phyloP scores from a whole-genome alignment of 2,113 vertebrate species.

The Fulica atra region DNA sequence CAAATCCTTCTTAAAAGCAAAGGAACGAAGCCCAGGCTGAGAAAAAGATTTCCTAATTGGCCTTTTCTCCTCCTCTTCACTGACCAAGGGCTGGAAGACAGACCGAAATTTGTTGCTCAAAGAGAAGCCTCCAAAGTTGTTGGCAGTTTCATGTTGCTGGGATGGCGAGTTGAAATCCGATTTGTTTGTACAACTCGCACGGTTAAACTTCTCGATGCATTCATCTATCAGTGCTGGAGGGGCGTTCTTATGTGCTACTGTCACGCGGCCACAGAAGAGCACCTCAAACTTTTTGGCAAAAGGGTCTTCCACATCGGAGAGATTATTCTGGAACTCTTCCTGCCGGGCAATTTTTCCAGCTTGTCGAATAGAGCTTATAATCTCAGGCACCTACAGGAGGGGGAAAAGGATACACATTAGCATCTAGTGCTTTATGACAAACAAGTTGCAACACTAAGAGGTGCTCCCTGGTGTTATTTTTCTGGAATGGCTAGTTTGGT shows the following conservation, averaged over 20 bases:
- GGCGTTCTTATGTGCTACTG: constrained; percentile 93
- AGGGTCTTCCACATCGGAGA: constrained; percentile 73
- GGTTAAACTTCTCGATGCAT: constrained; percentile 95
- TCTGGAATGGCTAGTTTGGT: not conserved
- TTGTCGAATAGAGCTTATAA: constrained; percentile 94
- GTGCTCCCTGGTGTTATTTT: not conserved
- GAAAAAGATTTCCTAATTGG: constrained; percentile 78
- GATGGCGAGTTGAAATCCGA: not conserved
- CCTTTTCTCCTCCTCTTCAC: constrained; percentile 58
- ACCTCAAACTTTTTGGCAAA: constrained; percentile 98
- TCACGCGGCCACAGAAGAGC: constrained; percentile 92
- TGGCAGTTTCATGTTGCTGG: constrained; percentile 32
- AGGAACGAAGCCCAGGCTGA: constrained; percentile 76
- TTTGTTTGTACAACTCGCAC: constrained; percentile 64
- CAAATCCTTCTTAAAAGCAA: constrained; percentile 83
- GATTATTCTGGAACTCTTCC: constrained; percentile 81
- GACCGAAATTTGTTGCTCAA: constrained; percentile 69
- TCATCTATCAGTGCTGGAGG: constrained; percentile 95
- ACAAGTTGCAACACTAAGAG: not conserved
- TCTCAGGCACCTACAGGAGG: constrained; percentile 87
- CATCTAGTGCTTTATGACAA: not conserved
- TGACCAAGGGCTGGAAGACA: constrained; percentile 70
- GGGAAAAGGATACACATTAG: not conserved
- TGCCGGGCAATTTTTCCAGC: constrained; percentile 92
- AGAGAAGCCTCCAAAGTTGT: constrained; percentile 53